Percentiles rank a stretch among this genome's conserved stretches.
Conservation (phyloP, 2,113 vertebrate species). For the rat (Rattus norvegicus) region DNA sequence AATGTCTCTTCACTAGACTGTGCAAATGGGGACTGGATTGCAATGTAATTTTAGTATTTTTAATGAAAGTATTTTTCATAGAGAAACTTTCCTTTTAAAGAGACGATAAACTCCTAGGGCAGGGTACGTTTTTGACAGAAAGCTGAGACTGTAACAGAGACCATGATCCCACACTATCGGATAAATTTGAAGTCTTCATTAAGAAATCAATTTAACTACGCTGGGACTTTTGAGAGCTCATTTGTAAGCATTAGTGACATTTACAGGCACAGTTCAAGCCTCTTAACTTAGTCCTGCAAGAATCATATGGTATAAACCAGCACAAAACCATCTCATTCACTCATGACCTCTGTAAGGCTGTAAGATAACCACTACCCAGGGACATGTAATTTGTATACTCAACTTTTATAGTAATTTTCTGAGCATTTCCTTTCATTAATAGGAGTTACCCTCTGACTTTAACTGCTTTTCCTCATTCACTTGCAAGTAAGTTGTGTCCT, state of each 20-base stretch:
- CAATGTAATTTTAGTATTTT: neutral
- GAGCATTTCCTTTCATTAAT: slow-evolving; percentile 60
- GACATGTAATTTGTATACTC: slow-evolving; percentile 38
- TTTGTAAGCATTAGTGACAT: slow-evolving; percentile 34
- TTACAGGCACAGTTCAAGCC: neutral
- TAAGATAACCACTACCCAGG: slow-evolving; percentile 16
- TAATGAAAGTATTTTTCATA: neutral
- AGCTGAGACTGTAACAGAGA: neutral
- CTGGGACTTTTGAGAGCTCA: neutral
- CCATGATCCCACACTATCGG: neutral
- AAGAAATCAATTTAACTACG: slow-evolving; percentile 26
- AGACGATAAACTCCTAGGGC: neutral
- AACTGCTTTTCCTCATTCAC: slow-evolving; percentile 47
- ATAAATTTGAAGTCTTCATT: slow-evolving; percentile 30
- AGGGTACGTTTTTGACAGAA: neutral
- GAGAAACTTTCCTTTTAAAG: neutral
- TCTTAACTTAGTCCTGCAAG: neutral
- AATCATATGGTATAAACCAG: neutral
- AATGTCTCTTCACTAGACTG: neutral
- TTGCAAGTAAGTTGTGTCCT: slow-evolving; percentile 47
- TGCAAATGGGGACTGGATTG: neutral
- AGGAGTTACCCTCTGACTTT: slow-evolving; percentile 28
- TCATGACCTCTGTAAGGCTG: neutral
- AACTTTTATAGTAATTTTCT: slow-evolving; percentile 67
- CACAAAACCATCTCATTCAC: neutral